Base-by-base conservation (phyloP, 2,888 invertebrate genomes). In the Liposcelis brunnea region DNA sequence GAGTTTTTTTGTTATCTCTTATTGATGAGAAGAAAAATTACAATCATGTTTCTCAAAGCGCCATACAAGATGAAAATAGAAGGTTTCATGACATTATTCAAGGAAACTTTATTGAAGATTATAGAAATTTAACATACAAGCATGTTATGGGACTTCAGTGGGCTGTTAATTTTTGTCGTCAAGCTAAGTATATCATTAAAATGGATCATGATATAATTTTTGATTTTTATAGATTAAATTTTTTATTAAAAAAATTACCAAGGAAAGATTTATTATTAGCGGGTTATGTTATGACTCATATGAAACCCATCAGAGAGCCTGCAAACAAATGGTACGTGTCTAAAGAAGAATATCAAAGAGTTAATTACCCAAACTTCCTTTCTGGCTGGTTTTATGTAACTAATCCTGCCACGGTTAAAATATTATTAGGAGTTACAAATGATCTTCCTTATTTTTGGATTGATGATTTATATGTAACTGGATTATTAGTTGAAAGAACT, bases 361-460 rank as follows among this genome's bases (percentile, higher is more conserved):
- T 68, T 15, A 54, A 59, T 1, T 89, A 86, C 60, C 85, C 86
- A 0, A 62, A 73, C 14, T 87, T 83, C 58, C 62, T 85, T 7
- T 85, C 85, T 4, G 87, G 87, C 1, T 87, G 86, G 86, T 70
- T 84, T 54, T 89, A 89, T 53, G 65, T 84, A 2, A 80, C 82
- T 2, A 81, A 77, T 46, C 71, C 76, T 1, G 63, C 69, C 50
- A 70, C 76, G 2, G 79, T 77, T 1, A 56, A 58, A 14, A 64
- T 64, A 15, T 57, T 91, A 43, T 65, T 74, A 16, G 57, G 66
- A 2, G 65, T 71, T 51, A 71, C 76, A 1, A 58, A 64, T 26
- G 58, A 62, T 31, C 64, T 72, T n/a, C 65, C 70, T 14, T 82
- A 78, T 54, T 90, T 93, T 63, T 93, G 91, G 90, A 87, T 93